phyloP scores from a whole-genome alignment of 2,113 vertebrate genomes.

The Alouatta palliata region DNA sequence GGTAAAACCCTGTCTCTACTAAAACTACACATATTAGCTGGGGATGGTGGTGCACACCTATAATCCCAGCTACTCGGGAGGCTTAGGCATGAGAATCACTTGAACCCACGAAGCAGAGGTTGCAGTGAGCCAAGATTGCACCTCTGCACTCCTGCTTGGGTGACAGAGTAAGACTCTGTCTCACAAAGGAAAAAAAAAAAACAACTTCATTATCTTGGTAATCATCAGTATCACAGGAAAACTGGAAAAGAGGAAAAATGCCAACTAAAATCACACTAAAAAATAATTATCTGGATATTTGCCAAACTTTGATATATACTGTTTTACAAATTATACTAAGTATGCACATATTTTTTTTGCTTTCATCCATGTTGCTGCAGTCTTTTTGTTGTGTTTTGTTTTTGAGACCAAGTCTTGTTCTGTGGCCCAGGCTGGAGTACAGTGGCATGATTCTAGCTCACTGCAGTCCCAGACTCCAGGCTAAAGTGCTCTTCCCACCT shows the following conservation, averaged over 20 bases:
- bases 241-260: neutral
- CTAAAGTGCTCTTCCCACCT: neutral
- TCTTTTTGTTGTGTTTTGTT: neutral
- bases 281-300: neutral
- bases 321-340: neutral
- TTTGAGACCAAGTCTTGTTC: neutral
- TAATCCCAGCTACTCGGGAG: too few relatives aligned
- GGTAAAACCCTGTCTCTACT: too few relatives aligned
- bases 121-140: too few relatives aligned
- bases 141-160: too few relatives aligned
- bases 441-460: too few relatives aligned
- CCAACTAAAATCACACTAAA: neutral
- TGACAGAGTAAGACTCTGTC: too few relatives aligned
- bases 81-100: too few relatives aligned
- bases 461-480: neutral
- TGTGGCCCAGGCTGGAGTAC: neutral
- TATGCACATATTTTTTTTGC: neutral
- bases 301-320: neutral
- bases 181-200: too few relatives aligned
- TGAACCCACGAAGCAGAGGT: too few relatives aligned
- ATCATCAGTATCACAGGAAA: neutral
- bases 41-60: too few relatives aligned
- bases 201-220: neutral
- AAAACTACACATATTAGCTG: too few relatives aligned
- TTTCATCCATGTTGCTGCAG: neutral